These are phyloP conservation scores for Pelagia noctiluca DNA, from an alignment of 30 jellyfish, hydroid and myxozoan species.

Conservation along the genomic window DNA sequence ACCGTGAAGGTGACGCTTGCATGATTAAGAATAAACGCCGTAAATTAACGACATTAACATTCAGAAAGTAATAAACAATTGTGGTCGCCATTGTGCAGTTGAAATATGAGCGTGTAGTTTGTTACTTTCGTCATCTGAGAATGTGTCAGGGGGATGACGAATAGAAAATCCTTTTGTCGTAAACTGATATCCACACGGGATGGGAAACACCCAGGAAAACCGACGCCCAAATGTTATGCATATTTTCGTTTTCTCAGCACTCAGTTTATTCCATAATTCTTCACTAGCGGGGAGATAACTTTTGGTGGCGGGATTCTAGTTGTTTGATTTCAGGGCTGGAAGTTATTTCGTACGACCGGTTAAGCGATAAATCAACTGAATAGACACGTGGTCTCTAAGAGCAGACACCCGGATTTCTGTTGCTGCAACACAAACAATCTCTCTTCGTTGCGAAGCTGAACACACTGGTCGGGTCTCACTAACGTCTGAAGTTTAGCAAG, in stretches of 20 bases:
- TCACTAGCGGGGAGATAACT: too few relatives aligned
- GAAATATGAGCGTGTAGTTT: slow-evolving; percentile 40
- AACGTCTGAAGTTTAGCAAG: not conserved
- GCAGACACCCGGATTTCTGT: not conserved
- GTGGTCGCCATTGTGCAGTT: slow-evolving; percentile 35
- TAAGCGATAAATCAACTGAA: not conserved
- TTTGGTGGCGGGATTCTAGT: too few relatives aligned
- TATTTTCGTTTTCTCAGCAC: too few relatives aligned
- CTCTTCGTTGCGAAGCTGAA: not conserved
- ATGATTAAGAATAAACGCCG: slow-evolving; percentile 30
- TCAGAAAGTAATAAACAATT: slow-evolving; percentile 22
- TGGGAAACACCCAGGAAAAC: too few relatives aligned
- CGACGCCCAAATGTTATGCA: not conserved
- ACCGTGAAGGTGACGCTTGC: slow-evolving; percentile 16
- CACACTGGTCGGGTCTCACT: not conserved
- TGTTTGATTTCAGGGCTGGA: too few relatives aligned
- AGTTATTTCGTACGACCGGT: too few relatives aligned
- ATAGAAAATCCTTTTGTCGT: not conserved
- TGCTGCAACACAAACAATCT: not conserved
- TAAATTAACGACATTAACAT: slow-evolving; percentile 13
- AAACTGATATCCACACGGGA: too few relatives aligned
- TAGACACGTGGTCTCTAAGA: not conserved
- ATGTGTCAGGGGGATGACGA: slow-evolving; percentile 53
- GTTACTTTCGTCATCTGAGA: slow-evolving; percentile 1
- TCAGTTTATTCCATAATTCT: too few relatives aligned